Conservation (phyloP, 2,888 invertebrate species). For the Monoplex corrugatus region DNA sequence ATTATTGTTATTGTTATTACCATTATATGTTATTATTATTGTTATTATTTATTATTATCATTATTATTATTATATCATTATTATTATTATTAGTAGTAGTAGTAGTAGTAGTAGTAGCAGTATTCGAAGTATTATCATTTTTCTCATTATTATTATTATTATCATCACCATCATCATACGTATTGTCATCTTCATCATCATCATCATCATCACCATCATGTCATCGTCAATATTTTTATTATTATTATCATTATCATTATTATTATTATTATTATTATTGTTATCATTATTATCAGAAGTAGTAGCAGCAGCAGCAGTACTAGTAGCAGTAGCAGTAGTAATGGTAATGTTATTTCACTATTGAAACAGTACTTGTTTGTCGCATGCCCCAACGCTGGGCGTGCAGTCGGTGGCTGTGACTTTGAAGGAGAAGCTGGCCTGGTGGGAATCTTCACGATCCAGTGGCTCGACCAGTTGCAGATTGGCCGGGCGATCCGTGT, state of each 20-base stretch:
- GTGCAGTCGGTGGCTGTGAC: slow-evolving; percentile 40
- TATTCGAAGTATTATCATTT: too few species aligned
- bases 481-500: slow-evolving; percentile 25
- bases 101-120: too few species aligned
- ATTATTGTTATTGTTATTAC: background rate
- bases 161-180: background rate
- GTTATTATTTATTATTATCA: too few species aligned
- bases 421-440: slow-evolving; percentile 38
- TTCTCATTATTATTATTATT: background rate
- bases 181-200: background rate
- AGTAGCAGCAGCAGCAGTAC: background rate
- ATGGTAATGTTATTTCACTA: background rate
- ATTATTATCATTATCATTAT: too few species aligned
- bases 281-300: background rate
- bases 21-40: background rate
- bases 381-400: background rate
- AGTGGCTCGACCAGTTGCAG: slow-evolving; percentile 44
- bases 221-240: too few species aligned
- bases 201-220: too few species aligned
- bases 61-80: too few species aligned
- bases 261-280: background rate
- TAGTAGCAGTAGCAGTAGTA: background rate
- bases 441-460: slow-evolving; percentile 47
- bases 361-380: background rate
- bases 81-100: too few species aligned